Evolutionary conservation across 2,888 invertebrate genomes (phyloP), one percentile per base, ranked within the genome.

Genomic region (Drosophila acutilabella): DNA sequence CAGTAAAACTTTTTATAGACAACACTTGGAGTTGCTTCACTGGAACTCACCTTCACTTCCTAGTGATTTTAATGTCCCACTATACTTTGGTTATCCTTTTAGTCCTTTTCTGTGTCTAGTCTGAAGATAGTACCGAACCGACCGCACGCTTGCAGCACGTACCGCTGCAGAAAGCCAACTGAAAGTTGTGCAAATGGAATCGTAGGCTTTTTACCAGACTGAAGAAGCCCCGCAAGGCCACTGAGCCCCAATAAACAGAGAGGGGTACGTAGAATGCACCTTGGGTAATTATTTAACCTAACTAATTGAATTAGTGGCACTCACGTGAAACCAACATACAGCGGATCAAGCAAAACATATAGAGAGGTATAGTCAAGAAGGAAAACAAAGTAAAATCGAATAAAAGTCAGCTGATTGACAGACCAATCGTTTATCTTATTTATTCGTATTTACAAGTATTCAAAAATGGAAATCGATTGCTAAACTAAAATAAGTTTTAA

Each of bases 91-190:
- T 42, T 68, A 74, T 78, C 78, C 76, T 78, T 74, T 67, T 41
- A 7, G 64, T n/a, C 48, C 44, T 48, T 66, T 60, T 38, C 18
- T 20, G 23, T n/a, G 51, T 42, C 41, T 64, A 48, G 51, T 13
- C 40, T 51, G 16, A 30, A 58, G 48, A 50, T 40, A 56, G 36
- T 40, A 57, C 50, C 71, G 74, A 71, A 80, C 79, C 86, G 88
- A 79, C 59, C 80, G 79, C 76, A 82, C 80, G 74, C 89, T 74
- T 86, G 90, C 89, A 87, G 88, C 82, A 75, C 73, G 69, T 74
- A 64, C 54, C 80, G 83, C 90, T 83, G 88, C 90, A 78, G 65
- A 81, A 83, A 80, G 81, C 81, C 71, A 89, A 90, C 90, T 90
- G 78, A 90, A 88, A 77, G 78, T 74, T 89, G 84, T 66, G 61